A percentile compares a stretch with the other conserved stretches of the same genome.
phyloP scores from a whole-genome alignment of 2,797 vertebrate species.

The Chiroxiphia lanceolata region DNA sequence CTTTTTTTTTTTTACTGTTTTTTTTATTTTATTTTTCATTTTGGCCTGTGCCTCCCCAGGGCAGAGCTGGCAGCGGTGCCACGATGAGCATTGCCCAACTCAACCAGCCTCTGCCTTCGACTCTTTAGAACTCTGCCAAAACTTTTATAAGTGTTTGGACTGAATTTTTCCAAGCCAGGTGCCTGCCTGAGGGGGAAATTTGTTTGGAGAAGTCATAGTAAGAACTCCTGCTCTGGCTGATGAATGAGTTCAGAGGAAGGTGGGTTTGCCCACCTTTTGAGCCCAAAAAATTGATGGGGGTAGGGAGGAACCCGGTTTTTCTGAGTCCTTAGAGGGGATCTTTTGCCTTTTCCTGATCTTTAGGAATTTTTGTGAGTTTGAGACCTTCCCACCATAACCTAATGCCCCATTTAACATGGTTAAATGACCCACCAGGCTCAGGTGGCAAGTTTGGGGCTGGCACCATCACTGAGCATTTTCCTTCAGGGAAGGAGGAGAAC shows the following conservation, averaged over 20 bases:
- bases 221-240: neutral
- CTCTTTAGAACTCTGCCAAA: neutral
- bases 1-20: neutral
- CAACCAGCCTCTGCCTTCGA: neutral
- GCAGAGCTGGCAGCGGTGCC: neutral
- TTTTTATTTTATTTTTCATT: neutral
- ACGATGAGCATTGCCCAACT: neutral
- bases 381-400: neutral
- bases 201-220: neutral
- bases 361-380: neutral
- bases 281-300: neutral
- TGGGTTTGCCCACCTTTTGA: rapidly evolving
- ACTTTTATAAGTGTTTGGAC: neutral
- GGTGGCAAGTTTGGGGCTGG: rapidly evolving
- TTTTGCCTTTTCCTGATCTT: neutral
- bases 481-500: neutral
- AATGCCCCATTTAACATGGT: neutral
- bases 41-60: neutral
- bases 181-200: neutral
- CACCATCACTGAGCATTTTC: rapidly evolving
- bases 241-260: neutral
- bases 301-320: rapidly evolving
- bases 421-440: rapidly evolving
- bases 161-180: conserved; percentile 9
- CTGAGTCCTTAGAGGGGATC: neutral